Evolutionary conservation across 2,888 invertebrate species (phyloP).

Genomic region (Cephus rjabovi): DNA sequence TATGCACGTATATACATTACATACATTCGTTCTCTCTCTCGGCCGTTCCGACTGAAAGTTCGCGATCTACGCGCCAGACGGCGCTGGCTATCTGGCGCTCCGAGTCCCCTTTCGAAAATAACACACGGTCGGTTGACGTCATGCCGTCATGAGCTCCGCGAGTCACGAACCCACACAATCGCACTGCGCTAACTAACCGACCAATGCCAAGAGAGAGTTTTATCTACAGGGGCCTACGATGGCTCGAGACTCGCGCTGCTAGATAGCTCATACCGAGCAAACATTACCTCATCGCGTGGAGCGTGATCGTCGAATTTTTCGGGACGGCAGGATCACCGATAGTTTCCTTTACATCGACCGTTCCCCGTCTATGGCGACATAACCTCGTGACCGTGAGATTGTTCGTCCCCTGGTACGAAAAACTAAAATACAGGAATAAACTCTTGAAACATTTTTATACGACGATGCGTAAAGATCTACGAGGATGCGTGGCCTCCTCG

Average conservation of each 20-base stretch:
- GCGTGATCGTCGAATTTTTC: conserved; percentile 1
- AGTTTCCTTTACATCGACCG: conserved; percentile 7
- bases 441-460: neutral
- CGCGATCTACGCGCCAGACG: conserved; percentile 32
- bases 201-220: conserved; percentile 19
- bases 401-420: neutral
- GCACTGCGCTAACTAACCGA: conserved; percentile 32
- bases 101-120: conserved; percentile 66
- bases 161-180: conserved; percentile 8
- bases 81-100: conserved; percentile 30
- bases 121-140: conserved; percentile 65
- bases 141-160: conserved; percentile 47
- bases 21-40: neutral
- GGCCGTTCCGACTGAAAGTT: neutral
- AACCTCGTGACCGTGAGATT: neutral
- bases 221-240: conserved; percentile 20
- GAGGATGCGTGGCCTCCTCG: neutral
- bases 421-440: neutral
- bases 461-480: neutral
- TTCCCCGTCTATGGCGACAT: neutral
- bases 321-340: conserved; percentile 1
- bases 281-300: conserved; percentile 27
- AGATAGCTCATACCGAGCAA: conserved; percentile 15
- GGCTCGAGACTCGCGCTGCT: conserved; percentile 9
- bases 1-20: neutral